These are phyloP conservation scores for Lucilia sericata DNA, from an alignment of 1,140 invertebrate species.

Conservation along the genomic window DNA sequence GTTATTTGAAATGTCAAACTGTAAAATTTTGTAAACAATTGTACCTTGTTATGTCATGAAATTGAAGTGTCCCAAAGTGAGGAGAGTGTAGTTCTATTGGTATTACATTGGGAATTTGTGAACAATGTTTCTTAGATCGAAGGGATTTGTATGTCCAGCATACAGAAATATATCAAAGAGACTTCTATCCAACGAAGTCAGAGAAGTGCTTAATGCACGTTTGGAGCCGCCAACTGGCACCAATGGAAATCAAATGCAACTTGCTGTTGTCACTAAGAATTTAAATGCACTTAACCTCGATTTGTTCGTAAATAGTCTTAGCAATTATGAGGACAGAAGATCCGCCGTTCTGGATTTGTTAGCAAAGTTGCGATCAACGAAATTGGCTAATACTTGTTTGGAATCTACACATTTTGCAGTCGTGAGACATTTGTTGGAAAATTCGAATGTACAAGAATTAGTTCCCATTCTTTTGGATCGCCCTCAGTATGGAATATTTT, in stretches of 20 bases:
- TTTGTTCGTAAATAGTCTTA: constrained; percentile 76
- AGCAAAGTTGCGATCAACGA: constrained; percentile 77
- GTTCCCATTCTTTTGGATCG: constrained; percentile 82
- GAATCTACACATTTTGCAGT: constrained; percentile 87
- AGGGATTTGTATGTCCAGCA: not conserved
- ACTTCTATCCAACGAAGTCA: constrained; percentile 23
- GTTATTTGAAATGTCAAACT: not conserved
- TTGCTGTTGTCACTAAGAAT: constrained; percentile 53
- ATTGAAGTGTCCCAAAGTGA: not conserved
- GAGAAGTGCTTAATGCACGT: constrained; percentile 22
- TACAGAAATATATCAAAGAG: constrained; percentile 31
- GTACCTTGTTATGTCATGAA: constrained; percentile 23
- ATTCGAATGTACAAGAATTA: constrained; percentile 73
- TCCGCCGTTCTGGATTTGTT: constrained; percentile 79
- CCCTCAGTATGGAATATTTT: constrained; percentile 89
- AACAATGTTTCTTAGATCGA: constrained; percentile 13
- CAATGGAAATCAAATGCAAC: constrained; percentile 25
- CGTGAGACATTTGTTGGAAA: constrained; percentile 76
- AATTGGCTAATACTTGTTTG: constrained; percentile 75
- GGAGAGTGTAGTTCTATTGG: not conserved
- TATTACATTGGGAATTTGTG: not conserved
- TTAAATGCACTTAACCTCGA: constrained; percentile 80
- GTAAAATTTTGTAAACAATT: not conserved
- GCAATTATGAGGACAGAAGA: constrained; percentile 64
- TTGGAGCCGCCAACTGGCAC: not conserved